Percentiles rank a stretch among this genome's conserved stretches.
Conservation (phyloP, 2,797 vertebrate species). For the Erethizon dorsatum region DNA sequence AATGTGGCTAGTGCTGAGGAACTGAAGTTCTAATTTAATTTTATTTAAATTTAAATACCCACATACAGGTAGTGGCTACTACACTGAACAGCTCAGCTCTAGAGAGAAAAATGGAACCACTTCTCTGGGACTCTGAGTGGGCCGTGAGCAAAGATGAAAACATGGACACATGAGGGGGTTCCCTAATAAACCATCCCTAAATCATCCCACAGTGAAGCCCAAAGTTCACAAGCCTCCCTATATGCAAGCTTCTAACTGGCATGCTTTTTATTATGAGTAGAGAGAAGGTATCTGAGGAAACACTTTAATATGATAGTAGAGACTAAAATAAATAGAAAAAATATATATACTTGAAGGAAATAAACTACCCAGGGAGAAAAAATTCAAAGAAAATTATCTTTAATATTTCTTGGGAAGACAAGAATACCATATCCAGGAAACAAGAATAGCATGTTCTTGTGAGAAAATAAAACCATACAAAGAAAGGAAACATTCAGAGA, state of each 20-base stretch:
- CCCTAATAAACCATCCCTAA: neutral
- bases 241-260: neutral
- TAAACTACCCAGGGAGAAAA: neutral
- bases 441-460: neutral
- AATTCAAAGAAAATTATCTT: conserved; percentile 22
- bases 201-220: neutral
- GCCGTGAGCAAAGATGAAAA: neutral
- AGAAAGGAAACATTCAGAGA: conserved; percentile 22
- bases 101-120: neutral
- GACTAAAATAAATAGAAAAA: neutral
- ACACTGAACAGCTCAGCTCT: neutral
- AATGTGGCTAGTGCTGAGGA: neutral
- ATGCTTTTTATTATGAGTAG: neutral
- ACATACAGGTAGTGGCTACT: neutral
- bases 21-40: conserved; percentile 17
- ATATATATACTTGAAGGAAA: conserved; percentile 37
- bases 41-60: conserved; percentile 25
- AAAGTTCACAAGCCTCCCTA: neutral
- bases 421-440: neutral
- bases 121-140: neutral
- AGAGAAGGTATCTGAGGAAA: neutral
- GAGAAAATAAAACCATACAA: neutral
- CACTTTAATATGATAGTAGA: neutral
- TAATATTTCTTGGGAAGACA: conserved; percentile 50
- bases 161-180: neutral